Evolutionary conservation across 2,888 invertebrate genomes (phyloP), one percentile per base, ranked within the genome.

Genomic region (Scaptomyza cyrtandrae): DNA sequence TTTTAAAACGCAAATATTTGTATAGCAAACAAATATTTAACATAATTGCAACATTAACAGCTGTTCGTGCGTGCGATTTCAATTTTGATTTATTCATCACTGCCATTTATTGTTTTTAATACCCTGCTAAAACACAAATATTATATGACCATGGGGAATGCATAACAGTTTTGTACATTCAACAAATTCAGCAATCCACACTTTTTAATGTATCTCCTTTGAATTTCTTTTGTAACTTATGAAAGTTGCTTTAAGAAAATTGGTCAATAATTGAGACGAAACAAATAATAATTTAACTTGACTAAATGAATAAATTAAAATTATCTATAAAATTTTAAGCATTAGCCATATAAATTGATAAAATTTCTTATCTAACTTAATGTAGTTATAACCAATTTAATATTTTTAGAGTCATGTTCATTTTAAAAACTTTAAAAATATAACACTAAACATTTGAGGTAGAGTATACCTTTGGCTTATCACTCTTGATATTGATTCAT

Each of bases 1-100:
- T 71, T 75, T 50, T 73, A 41, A 52, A 57, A 50, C 24, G 46
- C 67, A 71, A 71, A 75, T 68, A 68, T 67, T 76, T 76, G 45
- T 43, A 43, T 54, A 16, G 49, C 57, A 48, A 60, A 71, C 60
- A 75, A 58, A 61, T 43, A 58, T 56, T 63, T 27, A 50, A 46
- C 62, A 64, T 63, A 75, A 75, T 67, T 75, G 63, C 46, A 63
- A 39, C 48, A 75, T 58, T 58, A 62, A 45, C 66, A 71, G 39
- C 71, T 66, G 71, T 54, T 66, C 27, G 44, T n/a, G 49, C 24
- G 37, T 27, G n/a, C 14, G 11, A 29, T 60, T 41, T 63, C 46
- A 43, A 61, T 64, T 57, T 41, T 43, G 46, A 60, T 69, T 55
- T 64, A 11, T 43, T 14, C n/a, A 31, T 27, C 37, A 45, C 19